Base-by-base conservation (phyloP, 2,113 vertebrate species). In the Paradisaea rubra region DNA sequence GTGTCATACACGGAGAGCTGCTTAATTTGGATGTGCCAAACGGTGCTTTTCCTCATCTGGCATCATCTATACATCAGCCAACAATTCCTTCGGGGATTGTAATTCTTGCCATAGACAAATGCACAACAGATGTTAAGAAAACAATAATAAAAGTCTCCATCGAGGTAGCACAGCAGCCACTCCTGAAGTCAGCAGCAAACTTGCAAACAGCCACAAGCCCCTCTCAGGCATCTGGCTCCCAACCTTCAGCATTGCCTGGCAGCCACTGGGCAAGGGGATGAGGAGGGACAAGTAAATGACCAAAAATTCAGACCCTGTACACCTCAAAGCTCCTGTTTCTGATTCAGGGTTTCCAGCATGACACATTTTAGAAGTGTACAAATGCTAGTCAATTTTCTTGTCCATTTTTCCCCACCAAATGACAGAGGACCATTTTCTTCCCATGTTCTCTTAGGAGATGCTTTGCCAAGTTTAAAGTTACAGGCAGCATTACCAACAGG, bases 1-100 rank as follows among this genome's bases (percentile, higher is more conserved):
- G 76, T n/a, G 90, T 94, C 93, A 12, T 92, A 85, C 86, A 63
- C 7, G 4, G 95, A 90, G 90, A 84, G 71, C 83, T 74, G 88
- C 92, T 90, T 81, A 24, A 93, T 94, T 96, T 94, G 94, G 91
- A 97, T 93, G 90, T 89, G 94, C 94, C 96, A 95, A 96, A 96
- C 37, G 66, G 78, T 88, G 71, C 81, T 93, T 96, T 96, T 95
- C 64, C 76, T 95, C 93, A 94, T 95, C 92, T 97, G 91, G 95
- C 92, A 94, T 81, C 94, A 86, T 95, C 91, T 52, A 91, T 91
- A 88, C 79, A 80, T 95, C 89, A 89, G 74, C 73, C 83, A 93
- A 13, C 81, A 68, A 87, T 91, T 91, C 96, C 92, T 86, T 33
- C 0, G 5, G 95, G 95, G 84, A 91, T 89, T 94, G 96, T 96